A percentile compares a stretch with the other conserved stretches of the same genome.
Evolutionary conservation across 1,140 invertebrate genomes (phyloP).

Genomic region (Dendroctonus ponderosae): DNA sequence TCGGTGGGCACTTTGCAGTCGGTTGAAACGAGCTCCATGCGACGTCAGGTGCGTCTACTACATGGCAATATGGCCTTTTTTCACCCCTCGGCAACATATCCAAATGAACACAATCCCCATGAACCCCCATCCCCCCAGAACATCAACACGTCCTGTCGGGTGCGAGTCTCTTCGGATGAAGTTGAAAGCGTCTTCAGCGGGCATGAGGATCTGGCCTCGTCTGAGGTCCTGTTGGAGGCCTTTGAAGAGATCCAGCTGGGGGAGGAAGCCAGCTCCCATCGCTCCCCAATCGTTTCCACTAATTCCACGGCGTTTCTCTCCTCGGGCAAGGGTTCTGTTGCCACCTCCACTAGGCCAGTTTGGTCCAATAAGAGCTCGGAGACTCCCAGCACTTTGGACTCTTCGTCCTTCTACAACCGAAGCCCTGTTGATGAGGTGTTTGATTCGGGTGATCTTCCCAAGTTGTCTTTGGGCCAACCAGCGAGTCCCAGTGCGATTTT

Average conservation of each 20-base stretch:
- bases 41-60: slow-evolving; percentile 53
- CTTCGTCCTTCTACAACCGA: slow-evolving; percentile 33
- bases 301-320: slow-evolving; percentile 18
- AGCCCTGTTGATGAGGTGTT: slow-evolving; percentile 30
- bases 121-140: slow-evolving; percentile 33
- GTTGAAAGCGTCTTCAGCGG: slow-evolving; percentile 9
- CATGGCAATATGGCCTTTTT: slow-evolving; percentile 40
- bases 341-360: slow-evolving; percentile 30
- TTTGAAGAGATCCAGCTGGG: background rate
- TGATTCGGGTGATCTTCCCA: slow-evolving; percentile 14
- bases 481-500: slow-evolving; percentile 59
- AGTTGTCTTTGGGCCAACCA: slow-evolving; percentile 41
- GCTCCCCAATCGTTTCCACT: slow-evolving; percentile 13
- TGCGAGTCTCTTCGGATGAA: slow-evolving; percentile 24
- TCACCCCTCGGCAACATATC: slow-evolving; percentile 23
- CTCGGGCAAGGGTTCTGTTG: slow-evolving; percentile 10
- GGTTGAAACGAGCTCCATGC: slow-evolving; percentile 56
- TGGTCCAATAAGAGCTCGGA: slow-evolving; percentile 18
- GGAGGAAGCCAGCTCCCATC: background rate
- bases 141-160: slow-evolving; percentile 13
- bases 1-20: slow-evolving; percentile 63
- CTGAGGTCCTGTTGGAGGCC: background rate
- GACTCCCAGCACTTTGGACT: slow-evolving; percentile 21
- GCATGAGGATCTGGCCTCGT: slow-evolving; percentile 4
- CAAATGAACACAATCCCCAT: slow-evolving; percentile 27